Base-by-base conservation (phyloP, 2,888 invertebrate genomes). In the Pardosa pseudoannulata region DNA sequence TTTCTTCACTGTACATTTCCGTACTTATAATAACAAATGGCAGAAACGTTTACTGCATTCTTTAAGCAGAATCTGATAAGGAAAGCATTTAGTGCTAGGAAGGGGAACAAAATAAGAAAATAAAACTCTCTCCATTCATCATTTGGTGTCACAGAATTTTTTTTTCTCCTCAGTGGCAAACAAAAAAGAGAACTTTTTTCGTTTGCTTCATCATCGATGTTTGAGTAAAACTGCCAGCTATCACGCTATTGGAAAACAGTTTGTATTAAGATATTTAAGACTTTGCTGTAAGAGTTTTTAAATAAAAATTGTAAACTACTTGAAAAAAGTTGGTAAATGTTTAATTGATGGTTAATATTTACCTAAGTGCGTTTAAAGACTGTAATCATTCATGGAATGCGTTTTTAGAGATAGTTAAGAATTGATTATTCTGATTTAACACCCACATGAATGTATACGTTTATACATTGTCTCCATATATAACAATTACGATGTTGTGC, bases 91-190 rank as follows among this genome's bases (percentile, higher is more conserved):
- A 56, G 23, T 23, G 23, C 23, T 56, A 7, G 36, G 41, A 46
- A 46, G 16, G 36, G 16, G 56, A 5, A 23, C 19, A 19, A 23
- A 56, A 19, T n/a, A n/a, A n/a, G n/a, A n/a, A n/a, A n/a, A n/a
- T n/a, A n/a, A n/a, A n/a, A n/a, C n/a, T 56, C n/a, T n/a, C n/a
- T n/a, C 56, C 56, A 56, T 56, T 56, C 23, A 56, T 56, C 56
- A 56, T 23, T 56, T 19, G 56, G 16, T 56, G 56, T 56, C 56
- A 56, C 11, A 9, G 3, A 56, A 11, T 56, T 56, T 56, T 23
- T n/a, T n/a, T 2, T 56, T 23, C 23, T 56, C 6, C n/a, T n/a
- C 5, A 23, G 56, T 6, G 19, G 11, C 56, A 19, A 56, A 56
- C 56, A 23, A 56, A 56, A 56, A 56, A 56, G 1, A 11, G 56